Percentiles rank a stretch among this genome's conserved stretches.
These are phyloP conservation scores for Heliopora coerulea DNA, from an alignment of 92 coral and sea anemone species.

Conservation along the genomic window DNA sequence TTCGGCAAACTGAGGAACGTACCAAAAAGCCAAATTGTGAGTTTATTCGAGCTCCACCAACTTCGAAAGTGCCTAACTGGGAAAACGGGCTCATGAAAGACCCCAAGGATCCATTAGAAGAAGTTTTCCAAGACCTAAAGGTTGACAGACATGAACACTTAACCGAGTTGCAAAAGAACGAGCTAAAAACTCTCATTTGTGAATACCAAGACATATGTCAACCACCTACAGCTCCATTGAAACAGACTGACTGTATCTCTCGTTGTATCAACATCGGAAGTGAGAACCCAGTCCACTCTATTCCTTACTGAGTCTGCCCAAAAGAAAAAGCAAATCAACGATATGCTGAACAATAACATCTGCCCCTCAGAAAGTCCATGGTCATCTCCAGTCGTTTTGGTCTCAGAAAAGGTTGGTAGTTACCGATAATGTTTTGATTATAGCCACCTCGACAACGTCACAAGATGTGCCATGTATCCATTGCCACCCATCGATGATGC, in stretches of 20 bases:
- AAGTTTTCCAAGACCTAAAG: too few relatives aligned
- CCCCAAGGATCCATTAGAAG: too few relatives aligned
- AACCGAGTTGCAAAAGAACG: not conserved
- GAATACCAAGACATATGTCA: conserved; percentile 9
- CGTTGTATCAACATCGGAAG: conserved; percentile 44
- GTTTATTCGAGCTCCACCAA: too few relatives aligned
- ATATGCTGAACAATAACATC: conserved; percentile 38
- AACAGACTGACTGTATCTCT: conserved; percentile 6
- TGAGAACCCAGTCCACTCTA: conserved; percentile 44
- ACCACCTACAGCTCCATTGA: not conserved
- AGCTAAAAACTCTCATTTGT: conserved; percentile 12
- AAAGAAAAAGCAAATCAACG: conserved; percentile 42
- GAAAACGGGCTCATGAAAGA: too few relatives aligned
- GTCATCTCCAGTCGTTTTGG: conserved; percentile 26
- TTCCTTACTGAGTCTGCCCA: conserved; percentile 43
- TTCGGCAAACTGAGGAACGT: too few relatives aligned
- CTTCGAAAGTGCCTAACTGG: too few relatives aligned
- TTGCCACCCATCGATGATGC: conserved; percentile 1
- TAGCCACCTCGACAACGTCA: not conserved
- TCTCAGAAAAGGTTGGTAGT: conserved; percentile 5
- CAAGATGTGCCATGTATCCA: not conserved
- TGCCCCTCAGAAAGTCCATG: conserved; percentile 37
- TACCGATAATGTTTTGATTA: not conserved
- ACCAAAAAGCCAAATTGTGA: too few relatives aligned
- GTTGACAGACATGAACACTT: too few relatives aligned